Evolutionary conservation across 2,113 vertebrate genomes (phyloP).

Genomic region (Pluvianellus socialis): DNA sequence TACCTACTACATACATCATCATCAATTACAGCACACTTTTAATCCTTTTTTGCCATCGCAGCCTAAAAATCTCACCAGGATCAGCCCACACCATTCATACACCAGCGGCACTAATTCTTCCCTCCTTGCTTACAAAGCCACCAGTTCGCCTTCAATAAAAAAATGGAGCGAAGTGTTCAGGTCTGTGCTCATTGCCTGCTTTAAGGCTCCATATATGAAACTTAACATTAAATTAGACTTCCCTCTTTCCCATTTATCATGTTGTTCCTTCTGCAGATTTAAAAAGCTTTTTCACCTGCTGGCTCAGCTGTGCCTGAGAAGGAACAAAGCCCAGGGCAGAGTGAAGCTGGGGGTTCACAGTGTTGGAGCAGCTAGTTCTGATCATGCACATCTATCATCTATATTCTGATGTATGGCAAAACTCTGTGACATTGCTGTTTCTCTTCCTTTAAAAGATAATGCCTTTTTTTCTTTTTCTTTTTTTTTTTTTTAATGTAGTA

Average conservation of each 20-base stretch:
- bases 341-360: not conserved
- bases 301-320: not conserved
- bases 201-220: not conserved
- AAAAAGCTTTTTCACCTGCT: not conserved
- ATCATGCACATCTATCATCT: not conserved
- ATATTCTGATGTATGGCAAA: not conserved
- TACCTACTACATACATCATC: not conserved
- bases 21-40: not conserved
- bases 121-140: not conserved
- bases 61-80: not conserved
- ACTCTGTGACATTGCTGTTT: not conserved
- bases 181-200: not conserved
- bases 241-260: not conserved
- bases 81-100: not conserved
- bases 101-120: not conserved
- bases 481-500: not conserved
- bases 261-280: not conserved
- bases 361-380: not conserved
- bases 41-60: not conserved
- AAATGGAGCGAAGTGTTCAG: not conserved
- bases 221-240: not conserved
- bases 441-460: not conserved
- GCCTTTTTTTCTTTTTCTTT: not conserved
- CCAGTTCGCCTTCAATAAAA: not conserved
- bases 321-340: accelerated